A percentile compares a stretch with the other conserved stretches of the same genome.
These are phyloP conservation scores for Equus quagga DNA, from an alignment of 2,113 vertebrate species.

Conservation along the genomic window DNA sequence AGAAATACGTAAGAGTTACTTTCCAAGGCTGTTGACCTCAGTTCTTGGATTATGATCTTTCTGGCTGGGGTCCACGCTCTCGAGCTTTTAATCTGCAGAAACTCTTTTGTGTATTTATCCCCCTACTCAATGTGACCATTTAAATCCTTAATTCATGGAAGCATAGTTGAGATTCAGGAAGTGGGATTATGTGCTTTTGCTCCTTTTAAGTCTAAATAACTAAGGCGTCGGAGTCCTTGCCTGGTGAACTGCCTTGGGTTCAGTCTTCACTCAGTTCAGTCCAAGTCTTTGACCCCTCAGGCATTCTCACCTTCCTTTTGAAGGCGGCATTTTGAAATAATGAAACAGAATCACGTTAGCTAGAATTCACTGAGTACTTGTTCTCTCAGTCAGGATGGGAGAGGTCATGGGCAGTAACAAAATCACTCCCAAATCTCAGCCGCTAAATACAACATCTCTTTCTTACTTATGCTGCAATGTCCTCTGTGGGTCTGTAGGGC, in stretches of 20 bases:
- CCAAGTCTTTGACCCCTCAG: not conserved
- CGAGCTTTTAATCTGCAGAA: constrained; percentile 74
- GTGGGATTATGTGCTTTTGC: constrained; percentile 20
- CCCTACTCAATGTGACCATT: constrained; percentile 67
- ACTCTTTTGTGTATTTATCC: constrained; percentile 71
- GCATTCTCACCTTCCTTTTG: not conserved
- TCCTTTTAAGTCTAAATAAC: constrained; percentile 15
- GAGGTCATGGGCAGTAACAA: not conserved
- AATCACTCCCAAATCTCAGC: not conserved
- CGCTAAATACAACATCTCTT: not conserved
- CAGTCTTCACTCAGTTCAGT: not conserved
- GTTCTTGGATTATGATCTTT: constrained; percentile 75
- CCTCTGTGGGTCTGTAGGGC: not conserved
- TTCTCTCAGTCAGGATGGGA: not conserved
- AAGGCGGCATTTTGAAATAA: constrained; percentile 37
- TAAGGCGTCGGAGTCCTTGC: not conserved
- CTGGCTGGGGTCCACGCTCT: not conserved
- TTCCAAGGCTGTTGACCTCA: constrained; percentile 67
- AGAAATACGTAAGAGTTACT: constrained; percentile 64
- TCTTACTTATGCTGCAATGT: not conserved
- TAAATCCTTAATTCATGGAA: constrained; percentile 61
- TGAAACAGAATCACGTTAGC: not conserved
- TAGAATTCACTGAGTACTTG: not conserved
- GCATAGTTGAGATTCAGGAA: constrained; percentile 43
- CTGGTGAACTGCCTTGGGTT: not conserved